Evolutionary conservation across 2,888 invertebrate genomes (phyloP), one percentile per base, ranked within the genome.

Genomic region (Lasioglossum villosulum): DNA sequence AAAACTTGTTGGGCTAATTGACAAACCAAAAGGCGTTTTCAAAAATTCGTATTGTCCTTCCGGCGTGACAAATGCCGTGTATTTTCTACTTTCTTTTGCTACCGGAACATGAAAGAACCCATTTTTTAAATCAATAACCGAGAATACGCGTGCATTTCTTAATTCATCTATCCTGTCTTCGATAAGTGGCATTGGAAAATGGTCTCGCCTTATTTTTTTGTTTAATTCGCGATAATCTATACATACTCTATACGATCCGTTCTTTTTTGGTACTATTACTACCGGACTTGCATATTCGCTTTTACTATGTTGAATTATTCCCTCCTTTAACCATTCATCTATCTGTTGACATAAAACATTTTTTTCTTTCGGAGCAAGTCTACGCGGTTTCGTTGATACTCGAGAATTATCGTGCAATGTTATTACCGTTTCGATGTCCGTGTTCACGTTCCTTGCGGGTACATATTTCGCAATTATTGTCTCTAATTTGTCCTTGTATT

Each of bases 91-190:
- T 14, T 84, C 74, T 12, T 90, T 85, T 0, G 81, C 83, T 6
- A 92, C 74, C 2, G 82, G 75, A 12, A 93, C 91, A 77, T 92
- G 91, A 23, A 90, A 91, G 30, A 52, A 73, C 16, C 73, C 52
- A 27, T 73, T 73, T 30, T 73, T 73, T 48, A 73, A 48, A 30
- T 73, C 73, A 16, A 73, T 8, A 23, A 30, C 30, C 2, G n/a
- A n/a, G n/a, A n/a, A n/a, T n/a, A n/a, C n/a, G n/a, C n/a, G n/a
- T n/a, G n/a, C n/a, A n/a, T n/a, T 59, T 42, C 37, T 39, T 4
- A 88, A 45, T 10, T 45, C 66, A 23, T 82, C 86, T 63, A 88
- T 71, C 23, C 73, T 75, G 45, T 88, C 86, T 1, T 86, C 83
- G 1, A 86, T 77, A 8, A 78, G 30, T 5, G 84, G 76, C 75